Evolutionary conservation across 2,888 invertebrate genomes (phyloP).

Genomic region (Sarcophaga rosellei): DNA sequence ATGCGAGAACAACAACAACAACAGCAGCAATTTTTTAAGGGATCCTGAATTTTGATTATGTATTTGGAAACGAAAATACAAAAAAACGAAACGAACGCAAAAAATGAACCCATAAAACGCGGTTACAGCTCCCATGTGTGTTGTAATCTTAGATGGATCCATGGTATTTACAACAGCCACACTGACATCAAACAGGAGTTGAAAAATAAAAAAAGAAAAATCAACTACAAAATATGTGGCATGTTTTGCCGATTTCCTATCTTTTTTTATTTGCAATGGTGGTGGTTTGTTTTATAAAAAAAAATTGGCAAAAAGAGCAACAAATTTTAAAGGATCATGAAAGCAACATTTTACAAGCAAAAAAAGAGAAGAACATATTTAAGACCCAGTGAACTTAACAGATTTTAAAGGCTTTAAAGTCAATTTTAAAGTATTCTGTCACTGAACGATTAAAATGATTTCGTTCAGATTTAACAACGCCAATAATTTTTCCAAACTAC

Average conservation of each 20-base stretch:
- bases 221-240: neutral
- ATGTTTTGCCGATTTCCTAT: neutral
- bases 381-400: too few species aligned
- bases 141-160: conserved; percentile 72
- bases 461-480: too few species aligned
- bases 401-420: too few species aligned
- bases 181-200: too few species aligned
- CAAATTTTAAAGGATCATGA: too few species aligned
- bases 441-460: too few species aligned
- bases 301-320: neutral
- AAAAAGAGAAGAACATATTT: too few species aligned
- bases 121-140: conserved; percentile 82
- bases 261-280: neutral
- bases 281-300: neutral
- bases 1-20: conserved; percentile 38
- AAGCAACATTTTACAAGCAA: too few species aligned
- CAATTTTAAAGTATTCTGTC: too few species aligned
- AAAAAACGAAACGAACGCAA: conserved; percentile 68
- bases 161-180: conserved; percentile 13
- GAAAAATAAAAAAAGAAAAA: neutral
- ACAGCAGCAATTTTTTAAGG: conserved; percentile 51
- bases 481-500: too few species aligned
- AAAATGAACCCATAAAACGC: conserved; percentile 79
- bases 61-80: conserved; percentile 45
- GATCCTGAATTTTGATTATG: conserved; percentile 56